Evolutionary conservation across 2,888 invertebrate genomes (phyloP).

Genomic region (Octodonta nipae): DNA sequence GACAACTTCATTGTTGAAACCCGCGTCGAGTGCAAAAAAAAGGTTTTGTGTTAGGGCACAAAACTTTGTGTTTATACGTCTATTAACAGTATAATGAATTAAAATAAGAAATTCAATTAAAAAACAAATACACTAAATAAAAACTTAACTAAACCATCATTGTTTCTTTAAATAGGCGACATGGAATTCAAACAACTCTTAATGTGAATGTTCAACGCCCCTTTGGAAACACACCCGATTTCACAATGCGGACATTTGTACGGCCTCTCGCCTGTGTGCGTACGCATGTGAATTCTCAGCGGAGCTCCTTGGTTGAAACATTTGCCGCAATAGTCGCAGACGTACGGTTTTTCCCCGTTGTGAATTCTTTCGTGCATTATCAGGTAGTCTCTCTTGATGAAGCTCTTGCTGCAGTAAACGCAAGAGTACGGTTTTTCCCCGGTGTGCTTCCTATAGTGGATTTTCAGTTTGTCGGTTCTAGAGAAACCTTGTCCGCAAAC

Average conservation of each 20-base stretch:
- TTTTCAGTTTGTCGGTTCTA: conserved; percentile 25
- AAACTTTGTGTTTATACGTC: no score
- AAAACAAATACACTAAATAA: no score
- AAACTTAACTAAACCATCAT: no score
- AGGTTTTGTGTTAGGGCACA: no score
- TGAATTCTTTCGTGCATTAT: conserved; percentile 48
- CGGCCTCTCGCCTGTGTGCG: conserved; percentile 47
- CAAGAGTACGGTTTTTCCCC: conserved; percentile 29
- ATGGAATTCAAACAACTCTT: conserved; percentile 31
- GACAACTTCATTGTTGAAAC: no score
- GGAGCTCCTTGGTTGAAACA: conserved; percentile 48
- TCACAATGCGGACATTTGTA: conserved; percentile 44
- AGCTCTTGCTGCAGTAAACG: conserved; percentile 27
- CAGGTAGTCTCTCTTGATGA: conserved; percentile 35
- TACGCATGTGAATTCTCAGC: conserved; percentile 46
- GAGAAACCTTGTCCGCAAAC: conserved; percentile 30
- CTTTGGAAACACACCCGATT: conserved; percentile 46
- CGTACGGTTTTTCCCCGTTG: conserved; percentile 48
- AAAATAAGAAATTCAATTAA: no score
- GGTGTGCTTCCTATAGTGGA: conserved; percentile 29
- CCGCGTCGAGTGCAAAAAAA: no score
- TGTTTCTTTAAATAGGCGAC: conserved; percentile 1
- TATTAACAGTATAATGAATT: no score
- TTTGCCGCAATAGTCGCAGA: conserved; percentile 48
- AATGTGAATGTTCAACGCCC: conserved; percentile 45